Conservation (phyloP, 2,888 invertebrate genomes). For the Zeuzera pyrina region DNA sequence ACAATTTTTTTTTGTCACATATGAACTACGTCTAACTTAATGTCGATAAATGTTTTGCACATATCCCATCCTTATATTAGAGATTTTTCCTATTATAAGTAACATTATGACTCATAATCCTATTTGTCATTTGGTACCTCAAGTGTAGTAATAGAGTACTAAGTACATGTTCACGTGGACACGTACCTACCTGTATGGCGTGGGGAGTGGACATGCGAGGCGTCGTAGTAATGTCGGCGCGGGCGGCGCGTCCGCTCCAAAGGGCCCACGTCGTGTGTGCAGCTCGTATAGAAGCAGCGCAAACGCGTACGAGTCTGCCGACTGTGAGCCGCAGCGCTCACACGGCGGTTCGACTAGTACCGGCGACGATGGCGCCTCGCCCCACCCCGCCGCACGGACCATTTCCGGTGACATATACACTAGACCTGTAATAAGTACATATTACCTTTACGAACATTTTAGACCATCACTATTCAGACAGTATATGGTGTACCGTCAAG, state of each 20-base stretch:
- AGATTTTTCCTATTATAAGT: no score
- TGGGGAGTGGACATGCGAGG: conserved; percentile 66
- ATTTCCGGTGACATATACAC: conserved; percentile 89
- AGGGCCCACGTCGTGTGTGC: conserved; percentile 89
- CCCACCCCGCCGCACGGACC: conserved; percentile 68
- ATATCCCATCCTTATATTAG: no score
- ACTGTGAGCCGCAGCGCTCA: conserved; percentile 74
- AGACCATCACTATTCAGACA: no score
- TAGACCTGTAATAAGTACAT: conserved; percentile 67
- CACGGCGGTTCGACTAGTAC: conserved; percentile 37
- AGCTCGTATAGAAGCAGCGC: conserved; percentile 91
- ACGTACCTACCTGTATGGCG: conserved; percentile 75
- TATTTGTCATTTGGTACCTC: no score
- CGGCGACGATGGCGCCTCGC: conserved; percentile 33
- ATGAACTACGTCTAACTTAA: no score
- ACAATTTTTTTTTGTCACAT: no score
- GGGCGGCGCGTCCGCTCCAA: conserved; percentile 79
- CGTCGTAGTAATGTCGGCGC: conserved; percentile 76
- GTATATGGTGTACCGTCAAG: no score
- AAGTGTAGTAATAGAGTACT: no score
- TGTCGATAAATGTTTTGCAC: no score
- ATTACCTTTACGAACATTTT: no score
- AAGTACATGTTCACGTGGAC: no score
- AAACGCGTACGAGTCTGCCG: conserved; percentile 90
- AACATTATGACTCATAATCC: no score